A percentile compares a stretch with the other conserved stretches of the same genome.
Evolutionary conservation across 2,113 vertebrate species (phyloP).

Genomic region (Tragelaphus buxtoni): DNA sequence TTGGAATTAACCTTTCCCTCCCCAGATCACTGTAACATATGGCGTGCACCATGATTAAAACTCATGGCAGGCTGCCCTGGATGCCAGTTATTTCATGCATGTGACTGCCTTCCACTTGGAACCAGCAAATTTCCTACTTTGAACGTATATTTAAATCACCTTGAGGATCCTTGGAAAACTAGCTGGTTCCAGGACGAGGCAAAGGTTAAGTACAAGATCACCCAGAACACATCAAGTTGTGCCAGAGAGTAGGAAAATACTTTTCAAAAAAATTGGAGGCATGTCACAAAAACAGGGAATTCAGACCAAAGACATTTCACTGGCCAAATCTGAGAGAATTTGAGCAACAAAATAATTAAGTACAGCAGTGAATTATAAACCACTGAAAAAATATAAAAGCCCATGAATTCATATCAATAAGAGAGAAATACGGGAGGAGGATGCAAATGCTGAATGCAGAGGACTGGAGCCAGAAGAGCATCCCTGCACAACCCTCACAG

Average conservation of each 20-base stretch:
- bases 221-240: neutral
- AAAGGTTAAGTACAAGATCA: neutral
- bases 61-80: neutral
- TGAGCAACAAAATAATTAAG: neutral
- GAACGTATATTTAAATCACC: neutral
- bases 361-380: neutral
- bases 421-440: neutral
- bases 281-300: neutral
- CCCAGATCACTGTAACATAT: neutral
- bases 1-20: neutral
- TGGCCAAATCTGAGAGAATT: neutral
- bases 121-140: neutral
- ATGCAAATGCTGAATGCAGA: neutral
- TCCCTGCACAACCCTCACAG: neutral
- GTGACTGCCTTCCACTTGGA: neutral
- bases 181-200: neutral
- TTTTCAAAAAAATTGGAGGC: neutral
- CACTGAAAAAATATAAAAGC: neutral
- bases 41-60: neutral
- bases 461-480: neutral
- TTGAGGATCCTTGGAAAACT: neutral
- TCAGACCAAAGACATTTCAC: neutral
- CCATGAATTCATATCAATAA: neutral
- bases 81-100: neutral
- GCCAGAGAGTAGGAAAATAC: neutral